Evolutionary conservation across 37 sponge, comb jelly and placozoan species (phyloP), one percentile per base, ranked within the genome.

Genomic region (Corticium candelabrum): DNA sequence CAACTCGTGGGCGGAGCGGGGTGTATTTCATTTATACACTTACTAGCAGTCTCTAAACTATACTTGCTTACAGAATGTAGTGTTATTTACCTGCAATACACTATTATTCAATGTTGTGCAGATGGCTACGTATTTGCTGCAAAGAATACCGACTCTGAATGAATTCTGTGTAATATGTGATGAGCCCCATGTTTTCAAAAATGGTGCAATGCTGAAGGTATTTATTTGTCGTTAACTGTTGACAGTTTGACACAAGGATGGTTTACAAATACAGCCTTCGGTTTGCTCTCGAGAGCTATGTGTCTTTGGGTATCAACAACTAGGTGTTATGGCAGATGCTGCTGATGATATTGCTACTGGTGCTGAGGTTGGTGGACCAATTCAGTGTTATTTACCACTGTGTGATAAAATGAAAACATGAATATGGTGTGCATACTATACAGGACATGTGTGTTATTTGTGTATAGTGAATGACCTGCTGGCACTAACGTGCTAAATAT

Each of bases 131-230:
- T 91, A 91, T 80, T 56, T 77, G 39, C 81, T 88, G 27, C 82
- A 91, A 37, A 31, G 92, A 4, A 71, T 91, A 2, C 70, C 71
- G 21, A 76, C 89, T 29, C 71, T 91, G 38, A 91, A 91, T 78
- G 88, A 91, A 40, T 91, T 85, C 57, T 91, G 92, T 87, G 92
- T 91, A 30, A 91, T 91, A 3, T 91, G 92, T 75, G 92, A 91
- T 76, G 92, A 91, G 72, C 85, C 77, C 38, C 92, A 91, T 68
- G 67, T 91, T 0, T 3, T 91, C 38, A 83, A 83, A 40, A 78
- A 76, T 37, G 86, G 84, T 1, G 77, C 87, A 11, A 41, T 89
- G 31, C 85, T 82, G 77, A 85, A 76, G 3, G 74, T 74, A 2
- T 2, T 30, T 40, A 1, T n/a, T n/a, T n/a, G n/a, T n/a, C 34